Base-by-base conservation (phyloP, 2,888 invertebrate species). In the Trichacis sp. region DNA sequence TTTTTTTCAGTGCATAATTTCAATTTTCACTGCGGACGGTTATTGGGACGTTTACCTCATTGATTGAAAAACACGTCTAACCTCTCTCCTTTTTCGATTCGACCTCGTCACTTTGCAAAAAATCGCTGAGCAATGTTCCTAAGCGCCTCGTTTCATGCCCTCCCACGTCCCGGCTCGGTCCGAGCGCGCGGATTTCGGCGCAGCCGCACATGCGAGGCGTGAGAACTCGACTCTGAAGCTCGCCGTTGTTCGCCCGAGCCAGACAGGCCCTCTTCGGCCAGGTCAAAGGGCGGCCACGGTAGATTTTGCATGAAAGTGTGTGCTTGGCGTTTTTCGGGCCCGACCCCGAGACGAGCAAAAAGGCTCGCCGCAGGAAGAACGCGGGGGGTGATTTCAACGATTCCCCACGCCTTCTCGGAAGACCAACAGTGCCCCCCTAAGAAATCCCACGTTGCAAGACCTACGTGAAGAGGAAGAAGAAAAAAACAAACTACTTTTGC, bases 211-310 rank as follows among this genome's bases (percentile, higher is more conserved):
- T 53, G 76, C 74, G 74, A 79, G 78, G 77, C 82, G 82, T 82
- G 81, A 82, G 82, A 82, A 82, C 77, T 77, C 78, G 80, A 80
- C 81, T 80, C 80, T 79, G 77, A 81, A 81, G 55, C 33, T 33
- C 15, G 38, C 57, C 69, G 73, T 67, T 48, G 56, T 40, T 68
- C 64, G 61, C 61, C 24, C 24, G 69, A n/a, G n/a, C 71, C 72
- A 74, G 75, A 75, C 76, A 70, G 70, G 58, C 64, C 68, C n/a
- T 69, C 64, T 66, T 62, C 56, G 57, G 68, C 30, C 56, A 66
- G 80, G 77, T 77, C 79, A 78, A 75, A 79, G 80, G 78, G 77
- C 78, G 75, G 70, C 71, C 70, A 64, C 73, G 72, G 72, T 65
- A 69, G 72, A 76, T 76, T 76, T 78, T 78, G 73, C 77, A 76